phyloP scores from a whole-genome alignment of 2,113 vertebrate genomes.

The Melozone crissalis region DNA sequence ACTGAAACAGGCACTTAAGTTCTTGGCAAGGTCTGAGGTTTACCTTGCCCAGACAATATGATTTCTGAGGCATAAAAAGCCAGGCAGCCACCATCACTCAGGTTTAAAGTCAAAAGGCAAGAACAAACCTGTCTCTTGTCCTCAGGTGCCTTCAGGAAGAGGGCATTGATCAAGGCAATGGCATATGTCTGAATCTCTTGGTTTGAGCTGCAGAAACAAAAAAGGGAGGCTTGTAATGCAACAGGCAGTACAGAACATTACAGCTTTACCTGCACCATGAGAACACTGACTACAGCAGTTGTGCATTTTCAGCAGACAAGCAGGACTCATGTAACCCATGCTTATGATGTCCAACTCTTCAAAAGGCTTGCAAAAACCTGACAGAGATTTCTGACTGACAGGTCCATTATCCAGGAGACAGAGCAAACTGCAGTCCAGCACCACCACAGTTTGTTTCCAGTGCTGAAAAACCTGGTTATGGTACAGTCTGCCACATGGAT shows the following conservation, averaged over 20 bases:
- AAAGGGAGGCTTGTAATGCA: background rate
- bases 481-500: background rate
- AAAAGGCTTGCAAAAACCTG: background rate
- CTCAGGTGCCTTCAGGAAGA: conserved; percentile 97
- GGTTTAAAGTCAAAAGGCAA: background rate
- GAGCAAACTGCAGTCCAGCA: background rate
- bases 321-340: background rate
- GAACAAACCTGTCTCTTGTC: conserved; percentile 93
- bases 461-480: background rate
- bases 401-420: background rate
- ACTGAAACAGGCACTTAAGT: background rate
- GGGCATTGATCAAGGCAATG: conserved; percentile 96
- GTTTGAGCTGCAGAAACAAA: conserved; percentile 86
- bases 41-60: background rate
- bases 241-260: background rate
- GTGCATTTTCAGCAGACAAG: background rate
- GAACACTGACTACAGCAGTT: background rate
- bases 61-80: conserved; percentile 16
- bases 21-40: conserved; percentile 13
- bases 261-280: background rate
- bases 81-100: background rate
- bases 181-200: conserved; percentile 99
- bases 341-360: background rate
- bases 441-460: background rate
- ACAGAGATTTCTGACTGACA: background rate